Conservation (phyloP, 1,140 invertebrate species). For the Pseudomyrmex flavicornis region DNA sequence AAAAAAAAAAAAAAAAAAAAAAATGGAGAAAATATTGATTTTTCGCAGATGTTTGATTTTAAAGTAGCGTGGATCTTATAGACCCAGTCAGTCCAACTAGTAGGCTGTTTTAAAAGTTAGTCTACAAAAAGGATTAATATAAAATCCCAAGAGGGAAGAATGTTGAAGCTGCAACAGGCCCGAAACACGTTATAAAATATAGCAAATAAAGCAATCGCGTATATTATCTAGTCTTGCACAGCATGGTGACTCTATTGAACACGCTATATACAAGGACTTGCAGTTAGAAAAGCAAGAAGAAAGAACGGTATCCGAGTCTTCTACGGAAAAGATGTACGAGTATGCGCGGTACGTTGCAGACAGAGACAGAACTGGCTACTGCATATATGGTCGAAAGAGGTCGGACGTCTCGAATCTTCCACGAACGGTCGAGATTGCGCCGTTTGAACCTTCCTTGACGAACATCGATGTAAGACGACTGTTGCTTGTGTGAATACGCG, state of each 20-base stretch:
- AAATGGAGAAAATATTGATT: too few species aligned
- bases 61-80: too few species aligned
- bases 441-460: conserved; percentile 28
- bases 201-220: neutral
- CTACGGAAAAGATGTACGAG: conserved; percentile 34
- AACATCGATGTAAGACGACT: conserved; percentile 20
- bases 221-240: neutral
- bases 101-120: too few species aligned
- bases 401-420: conserved; percentile 73
- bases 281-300: neutral
- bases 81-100: too few species aligned
- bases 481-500: neutral
- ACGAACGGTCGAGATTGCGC: conserved; percentile 38
- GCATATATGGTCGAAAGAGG: conserved; percentile 64
- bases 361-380: conserved; percentile 60
- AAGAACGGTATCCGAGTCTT: conserved; percentile 28
- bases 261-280: conserved; percentile 6
- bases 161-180: neutral
- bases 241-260: neutral
- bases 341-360: conserved; percentile 8
- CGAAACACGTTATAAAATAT: neutral
- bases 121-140: too few species aligned
- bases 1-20: too few species aligned
- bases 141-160: neutral
- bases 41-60: too few species aligned